Evolutionary conservation across 2,797 vertebrate species (phyloP), one percentile per base, ranked within the genome.

Genomic region (Toxotes lorentzi): DNA sequence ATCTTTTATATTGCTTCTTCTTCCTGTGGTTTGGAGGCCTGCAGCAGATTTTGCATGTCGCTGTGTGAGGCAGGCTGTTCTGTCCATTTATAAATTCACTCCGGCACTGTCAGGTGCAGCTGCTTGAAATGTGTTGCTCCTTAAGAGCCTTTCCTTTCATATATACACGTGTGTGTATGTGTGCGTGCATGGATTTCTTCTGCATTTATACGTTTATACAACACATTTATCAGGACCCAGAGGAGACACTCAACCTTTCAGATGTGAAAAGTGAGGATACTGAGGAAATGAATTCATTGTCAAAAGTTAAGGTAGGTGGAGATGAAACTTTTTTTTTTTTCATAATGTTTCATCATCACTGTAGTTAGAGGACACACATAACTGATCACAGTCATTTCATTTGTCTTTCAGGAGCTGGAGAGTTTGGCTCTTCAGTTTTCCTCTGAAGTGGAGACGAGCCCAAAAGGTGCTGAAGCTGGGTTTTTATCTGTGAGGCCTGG

Each of bases 51-150:
- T 27, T 81, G 79, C 75, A 76, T 87, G 81, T 71, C 45, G 71
- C 81, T 76, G 60, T 48, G 48, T 50, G 9, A 47, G 62, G 7
- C 62, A 38, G 35, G 24, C 32, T 23, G 56, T 62, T 45, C 27
- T 75, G 23, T 40, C 27, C 14, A 67, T 54, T 47, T 17, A 45
- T 53, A 34, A 77, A 83, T 64, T 66, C 17, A 16, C 56, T 79
- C 72, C 63, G 24, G 8, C 10, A 3, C 87, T 91, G 92, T 94
- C 93, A 89, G 61, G 62, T 61, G 76, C 93, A 93, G 93, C 91
- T 94, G 91, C 82, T 87, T 51, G 56, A 73, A 85, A 84, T 41
- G 57, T 72, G 75, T 67, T 48, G 34, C 85, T 68, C 75, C 79
- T 77, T 60, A 63, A 73, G 43, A 78, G 48, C 59, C 50, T 65